Evolutionary conservation across 2,113 vertebrate species (phyloP), one percentile per base, ranked within the genome.

Genomic region (Gavialis gangeticus): DNA sequence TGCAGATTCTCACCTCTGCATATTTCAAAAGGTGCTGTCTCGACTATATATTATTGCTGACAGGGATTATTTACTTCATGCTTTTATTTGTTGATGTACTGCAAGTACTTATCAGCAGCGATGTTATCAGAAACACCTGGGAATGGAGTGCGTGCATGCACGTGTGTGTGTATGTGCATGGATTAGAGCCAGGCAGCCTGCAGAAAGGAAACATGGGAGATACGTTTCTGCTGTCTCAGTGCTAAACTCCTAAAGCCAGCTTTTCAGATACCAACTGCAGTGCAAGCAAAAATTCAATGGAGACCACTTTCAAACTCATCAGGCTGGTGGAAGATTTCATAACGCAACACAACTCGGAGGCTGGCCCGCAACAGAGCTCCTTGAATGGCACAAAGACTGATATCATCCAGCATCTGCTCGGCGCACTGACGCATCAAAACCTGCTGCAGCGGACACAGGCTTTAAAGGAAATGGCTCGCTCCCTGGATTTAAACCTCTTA

Each of bases 51-150:
- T 91, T 95, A 83, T 88, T 89, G 88, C 87, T 94, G 95, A 97
- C 86, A 94, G 96, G 67, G 96, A 97, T 96, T 97, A 97, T 97
- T 97, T 91, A 92, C 82, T 89, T 89, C 82, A 79, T 66, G 77
- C 94, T 95, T 97, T 92, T 81, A 92, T 94, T 94, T 90, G 54
- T 81, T 94, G 95, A 95, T 94, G 66, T 84, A 91, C 77, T 75
- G 64, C 75, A 88, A 64, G 71, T 27, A 92, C 25, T 91, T 96
- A 92, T 82, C 85, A 92, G 75, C 64, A 90, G 22, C 87, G 90
- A 95, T 94, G 64, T 64, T 95, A 96, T 92, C 90, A 89, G 24
- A 94, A 96, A 94, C 85, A 94, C 87, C 96, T 95, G 89, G 87
- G 69, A 55, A 92, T 57, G 75, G 58, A 77, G 85, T 21, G 6